A percentile compares a stretch with the other conserved stretches of the same genome.
Conservation (phyloP, 2,888 invertebrate species). For the Diachrysia chrysitis region DNA sequence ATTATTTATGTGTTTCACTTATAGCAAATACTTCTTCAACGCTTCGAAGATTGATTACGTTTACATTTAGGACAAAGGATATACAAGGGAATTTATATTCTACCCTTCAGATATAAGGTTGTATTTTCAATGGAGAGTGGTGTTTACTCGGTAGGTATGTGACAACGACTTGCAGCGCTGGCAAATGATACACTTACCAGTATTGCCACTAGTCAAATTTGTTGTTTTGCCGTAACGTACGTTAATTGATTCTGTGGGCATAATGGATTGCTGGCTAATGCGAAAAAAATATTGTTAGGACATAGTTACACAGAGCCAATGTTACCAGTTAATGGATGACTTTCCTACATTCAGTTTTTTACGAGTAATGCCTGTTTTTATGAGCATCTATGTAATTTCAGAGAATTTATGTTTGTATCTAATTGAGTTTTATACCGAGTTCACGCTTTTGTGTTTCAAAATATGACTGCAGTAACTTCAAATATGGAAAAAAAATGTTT, state of each 20-base stretch:
- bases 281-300: slow-evolving; percentile 64
- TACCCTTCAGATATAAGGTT: slow-evolving; percentile 23
- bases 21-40: slow-evolving; percentile 72
- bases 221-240: slow-evolving; percentile 64
- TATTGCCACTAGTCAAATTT: slow-evolving; percentile 73
- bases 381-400: slow-evolving; percentile 38
- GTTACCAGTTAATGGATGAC: slow-evolving; percentile 50
- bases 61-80: slow-evolving; percentile 33
- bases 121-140: neutral
- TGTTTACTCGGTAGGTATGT: slow-evolving; percentile 43
- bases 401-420: slow-evolving; percentile 45
- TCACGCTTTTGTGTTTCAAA: slow-evolving; percentile 24
- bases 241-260: slow-evolving; percentile 68
- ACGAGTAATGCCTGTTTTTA: slow-evolving; percentile 43
- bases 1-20: slow-evolving; percentile 73
- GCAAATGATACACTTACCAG: slow-evolving; percentile 78
- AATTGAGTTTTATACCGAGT: slow-evolving; percentile 51
- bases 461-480: slow-evolving; percentile 31
- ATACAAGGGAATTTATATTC: slow-evolving; percentile 26
- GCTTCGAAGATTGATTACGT: slow-evolving; percentile 76
- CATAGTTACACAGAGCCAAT: slow-evolving; percentile 50
- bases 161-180: slow-evolving; percentile 60
- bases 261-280: slow-evolving; percentile 70
- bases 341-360: slow-evolving; percentile 26
- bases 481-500: neutral